Conservation (phyloP, 2,888 invertebrate species). For the Caenorhabditis sp. region DNA sequence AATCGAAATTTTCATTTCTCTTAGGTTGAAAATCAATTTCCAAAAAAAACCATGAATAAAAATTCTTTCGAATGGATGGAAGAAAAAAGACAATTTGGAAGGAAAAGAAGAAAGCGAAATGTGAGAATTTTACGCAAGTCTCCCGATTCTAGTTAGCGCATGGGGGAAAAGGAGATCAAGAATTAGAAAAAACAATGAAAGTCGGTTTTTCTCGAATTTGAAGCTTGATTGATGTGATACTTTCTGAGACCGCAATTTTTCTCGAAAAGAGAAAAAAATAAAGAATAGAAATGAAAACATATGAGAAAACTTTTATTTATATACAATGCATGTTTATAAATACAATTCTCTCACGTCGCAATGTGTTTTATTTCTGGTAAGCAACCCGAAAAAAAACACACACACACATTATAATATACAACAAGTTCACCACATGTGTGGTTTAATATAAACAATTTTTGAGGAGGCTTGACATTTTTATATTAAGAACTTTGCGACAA, state of each 20-base stretch:
- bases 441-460: too few relatives aligned
- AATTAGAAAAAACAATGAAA: slow-evolving; percentile 3
- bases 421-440: neutral
- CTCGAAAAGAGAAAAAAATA: neutral
- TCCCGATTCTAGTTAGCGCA: slow-evolving; percentile 7
- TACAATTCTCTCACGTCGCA: slow-evolving; percentile 7
- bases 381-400: too few relatives aligned
- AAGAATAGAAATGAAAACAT: neutral
- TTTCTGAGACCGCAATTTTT: neutral
- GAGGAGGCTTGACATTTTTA: too few relatives aligned
- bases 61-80: slow-evolving; percentile 5
- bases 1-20: too few relatives aligned
- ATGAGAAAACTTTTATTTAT: slow-evolving; percentile 9
- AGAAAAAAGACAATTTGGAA: slow-evolving; percentile 1
- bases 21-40: too few relatives aligned
- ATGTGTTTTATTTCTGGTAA: neutral
- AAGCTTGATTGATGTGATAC: slow-evolving; percentile 21
- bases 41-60: too few relatives aligned
- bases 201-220: slow-evolving; percentile 12
- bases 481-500: too few relatives aligned
- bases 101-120: slow-evolving; percentile 17
- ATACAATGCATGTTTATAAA: slow-evolving; percentile 1
- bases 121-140: slow-evolving; percentile 14
- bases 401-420: slow-evolving; percentile 12
- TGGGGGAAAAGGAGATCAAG: slow-evolving; percentile 8